Conservation (phyloP, 2,888 invertebrate genomes). For the Chrysodeixis includens region DNA sequence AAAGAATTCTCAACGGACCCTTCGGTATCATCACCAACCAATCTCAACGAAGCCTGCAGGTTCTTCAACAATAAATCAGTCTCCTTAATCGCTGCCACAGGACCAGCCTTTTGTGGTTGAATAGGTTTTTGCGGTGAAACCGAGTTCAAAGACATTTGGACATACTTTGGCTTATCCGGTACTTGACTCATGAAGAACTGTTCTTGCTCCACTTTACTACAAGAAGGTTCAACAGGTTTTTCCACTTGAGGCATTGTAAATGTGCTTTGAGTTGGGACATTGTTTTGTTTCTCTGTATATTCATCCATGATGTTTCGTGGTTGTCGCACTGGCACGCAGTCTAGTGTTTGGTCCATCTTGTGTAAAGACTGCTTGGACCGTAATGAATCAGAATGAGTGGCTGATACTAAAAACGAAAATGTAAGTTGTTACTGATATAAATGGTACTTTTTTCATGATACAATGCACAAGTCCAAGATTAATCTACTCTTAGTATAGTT, state of each 20-base stretch:
- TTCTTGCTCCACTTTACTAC: constrained; percentile 43
- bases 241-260: constrained; percentile 39
- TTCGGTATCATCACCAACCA: constrained; percentile 74
- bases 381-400: constrained; percentile 22
- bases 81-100: constrained; percentile 58
- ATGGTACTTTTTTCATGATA: neutral
- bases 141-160: constrained; percentile 51
- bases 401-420: constrained; percentile 35
- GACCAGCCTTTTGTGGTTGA: constrained; percentile 52
- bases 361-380: constrained; percentile 58
- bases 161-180: constrained; percentile 54
- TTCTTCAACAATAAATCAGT: constrained; percentile 73
- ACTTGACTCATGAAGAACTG: constrained; percentile 54
- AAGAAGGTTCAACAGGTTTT: constrained; percentile 30
- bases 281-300: constrained; percentile 53
- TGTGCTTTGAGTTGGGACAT: constrained; percentile 21
- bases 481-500: no score
- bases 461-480: no score
- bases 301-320: constrained; percentile 65
- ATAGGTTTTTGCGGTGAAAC: constrained; percentile 56
- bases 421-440: neutral
- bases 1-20: constrained; percentile 77
- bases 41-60: constrained; percentile 68
- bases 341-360: constrained; percentile 75
- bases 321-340: constrained; percentile 80